phyloP scores from a whole-genome alignment of 2,888 invertebrate species.

The Synanthedon formicaeformis region DNA sequence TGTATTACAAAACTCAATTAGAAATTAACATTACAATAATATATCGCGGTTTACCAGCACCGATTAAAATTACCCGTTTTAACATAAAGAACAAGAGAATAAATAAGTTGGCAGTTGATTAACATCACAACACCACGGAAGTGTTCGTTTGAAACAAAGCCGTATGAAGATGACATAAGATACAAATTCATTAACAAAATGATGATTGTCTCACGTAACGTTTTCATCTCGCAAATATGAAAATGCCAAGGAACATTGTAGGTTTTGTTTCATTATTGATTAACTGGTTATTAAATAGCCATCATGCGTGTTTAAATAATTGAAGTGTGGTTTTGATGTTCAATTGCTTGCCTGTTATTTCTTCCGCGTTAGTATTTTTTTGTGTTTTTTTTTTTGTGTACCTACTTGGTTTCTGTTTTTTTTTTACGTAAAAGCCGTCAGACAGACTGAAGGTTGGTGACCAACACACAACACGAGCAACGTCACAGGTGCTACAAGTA shows the following conservation, averaged over 20 bases:
- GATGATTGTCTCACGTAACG: slow-evolving; percentile 3
- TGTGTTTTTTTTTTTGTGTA: too few relatives aligned
- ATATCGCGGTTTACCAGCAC: neutral
- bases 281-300: neutral
- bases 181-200: slow-evolving; percentile 8
- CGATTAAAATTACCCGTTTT: neutral
- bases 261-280: neutral
- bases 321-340: neutral
- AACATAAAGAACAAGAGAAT: neutral
- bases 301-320: neutral
- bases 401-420: too few relatives aligned
- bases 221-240: neutral
- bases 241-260: neutral
- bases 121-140: slow-evolving; percentile 2
- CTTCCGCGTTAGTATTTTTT: too few relatives aligned
- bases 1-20: too few relatives aligned
- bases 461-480: too few relatives aligned
- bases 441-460: too few relatives aligned
- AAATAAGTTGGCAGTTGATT: neutral
- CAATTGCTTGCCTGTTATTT: neutral
- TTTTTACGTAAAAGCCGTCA: too few relatives aligned
- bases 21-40: neutral
- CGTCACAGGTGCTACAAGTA: too few relatives aligned
- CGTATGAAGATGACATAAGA: slow-evolving; percentile 5
- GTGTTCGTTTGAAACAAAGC: slow-evolving; percentile 6